Evolutionary conservation across 1,140 invertebrate genomes (phyloP).

Genomic region (Carcinoscorpius rotundicauda): DNA sequence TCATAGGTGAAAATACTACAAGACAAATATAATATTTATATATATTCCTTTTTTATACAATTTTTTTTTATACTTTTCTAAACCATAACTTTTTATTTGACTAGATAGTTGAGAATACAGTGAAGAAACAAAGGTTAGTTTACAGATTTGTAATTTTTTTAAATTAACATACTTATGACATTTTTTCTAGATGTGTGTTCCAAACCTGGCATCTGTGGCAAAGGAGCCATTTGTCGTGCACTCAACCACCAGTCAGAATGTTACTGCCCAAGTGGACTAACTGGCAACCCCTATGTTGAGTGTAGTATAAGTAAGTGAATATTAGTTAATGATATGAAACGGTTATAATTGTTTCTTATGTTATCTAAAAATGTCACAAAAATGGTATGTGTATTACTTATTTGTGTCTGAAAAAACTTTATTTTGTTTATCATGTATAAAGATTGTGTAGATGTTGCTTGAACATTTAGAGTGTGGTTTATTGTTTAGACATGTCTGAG

Average conservation of each 20-base stretch:
- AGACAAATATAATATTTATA: too few relatives aligned
- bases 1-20: too few relatives aligned
- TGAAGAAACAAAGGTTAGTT: too few relatives aligned
- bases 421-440: neutral
- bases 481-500: too few relatives aligned
- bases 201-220: slow-evolving; percentile 50
- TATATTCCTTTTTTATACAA: too few relatives aligned
- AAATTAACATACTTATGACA: slow-evolving; percentile 7
- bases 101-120: too few relatives aligned
- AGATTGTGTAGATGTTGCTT: neutral
- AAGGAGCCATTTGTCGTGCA: slow-evolving; percentile 56
- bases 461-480: too few relatives aligned
- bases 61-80: too few relatives aligned
- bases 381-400: too few relatives aligned
- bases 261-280: slow-evolving; percentile 58
- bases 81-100: too few relatives aligned
- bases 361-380: too few relatives aligned
- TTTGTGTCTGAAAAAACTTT: neutral
- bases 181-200: slow-evolving; percentile 36
- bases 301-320: slow-evolving; percentile 66
- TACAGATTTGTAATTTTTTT: neutral
- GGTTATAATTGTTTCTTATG: too few relatives aligned
- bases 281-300: slow-evolving; percentile 66
- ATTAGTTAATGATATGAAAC: neutral
- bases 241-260: slow-evolving; percentile 63